Percentiles rank a stretch among this genome's conserved stretches.
Evolutionary conservation across 2,113 vertebrate species (phyloP).

Genomic region (Cephalopterus ornatus): DNA sequence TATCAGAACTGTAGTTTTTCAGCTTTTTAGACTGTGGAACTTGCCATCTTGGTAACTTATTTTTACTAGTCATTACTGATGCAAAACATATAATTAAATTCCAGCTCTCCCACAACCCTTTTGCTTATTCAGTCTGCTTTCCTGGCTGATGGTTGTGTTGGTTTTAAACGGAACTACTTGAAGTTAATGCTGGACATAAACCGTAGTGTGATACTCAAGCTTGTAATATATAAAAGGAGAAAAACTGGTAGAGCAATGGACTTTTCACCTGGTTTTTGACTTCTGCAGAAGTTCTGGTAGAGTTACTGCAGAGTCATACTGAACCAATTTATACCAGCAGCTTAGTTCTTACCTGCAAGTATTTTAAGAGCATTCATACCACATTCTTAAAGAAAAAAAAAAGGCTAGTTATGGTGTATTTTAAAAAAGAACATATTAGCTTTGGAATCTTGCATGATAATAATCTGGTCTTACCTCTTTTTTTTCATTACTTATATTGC

Average conservation of each 20-base stretch:
- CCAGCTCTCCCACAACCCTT: background rate
- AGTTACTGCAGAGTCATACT: background rate
- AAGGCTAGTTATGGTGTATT: background rate
- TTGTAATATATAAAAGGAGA: background rate
- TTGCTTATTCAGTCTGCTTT: background rate
- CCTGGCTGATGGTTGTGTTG: background rate
- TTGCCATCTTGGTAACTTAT: background rate
- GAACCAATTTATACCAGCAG: background rate
- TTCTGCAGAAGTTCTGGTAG: background rate
- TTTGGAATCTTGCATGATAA: background rate
- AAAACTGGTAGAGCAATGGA: background rate
- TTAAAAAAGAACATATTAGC: background rate
- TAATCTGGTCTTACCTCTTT: background rate
- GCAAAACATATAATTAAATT: background rate
- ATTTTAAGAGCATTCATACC: background rate
- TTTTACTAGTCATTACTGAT: background rate
- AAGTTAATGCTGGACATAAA: background rate
- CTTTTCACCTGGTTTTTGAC: background rate
- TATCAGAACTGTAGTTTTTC: background rate
- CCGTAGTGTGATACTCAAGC: background rate
- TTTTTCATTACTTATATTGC: background rate
- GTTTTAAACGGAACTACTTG: background rate
- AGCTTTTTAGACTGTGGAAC: background rate
- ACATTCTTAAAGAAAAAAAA: background rate
- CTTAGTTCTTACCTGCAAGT: background rate